These are phyloP conservation scores for Psylliodes chrysocephalus DNA, from an alignment of 2,888 invertebrate species.

Conservation along the genomic window DNA sequence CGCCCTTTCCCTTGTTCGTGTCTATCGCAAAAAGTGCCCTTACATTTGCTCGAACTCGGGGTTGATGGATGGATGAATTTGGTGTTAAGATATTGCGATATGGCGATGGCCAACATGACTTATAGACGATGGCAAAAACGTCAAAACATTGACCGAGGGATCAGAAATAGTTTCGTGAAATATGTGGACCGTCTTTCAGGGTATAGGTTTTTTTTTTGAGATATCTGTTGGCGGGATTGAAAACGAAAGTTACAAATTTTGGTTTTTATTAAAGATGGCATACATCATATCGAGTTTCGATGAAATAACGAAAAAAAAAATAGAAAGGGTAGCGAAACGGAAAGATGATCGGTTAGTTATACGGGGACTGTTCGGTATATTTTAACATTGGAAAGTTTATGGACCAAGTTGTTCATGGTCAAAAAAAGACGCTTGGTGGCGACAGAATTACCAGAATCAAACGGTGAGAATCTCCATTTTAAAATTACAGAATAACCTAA, in stretches of 20 bases:
- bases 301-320: constrained; percentile 17
- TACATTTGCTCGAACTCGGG: constrained; percentile 24
- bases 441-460: too few relatives aligned
- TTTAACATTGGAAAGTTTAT: too few relatives aligned
- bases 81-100: constrained; percentile 44
- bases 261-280: constrained; percentile 21
- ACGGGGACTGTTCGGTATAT: too few relatives aligned
- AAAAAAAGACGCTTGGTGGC: too few relatives aligned
- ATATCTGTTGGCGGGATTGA: constrained; percentile 7
- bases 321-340: too few relatives aligned
- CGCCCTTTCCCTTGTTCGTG: constrained; percentile 23
- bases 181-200: constrained; percentile 26
- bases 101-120: constrained; percentile 38
- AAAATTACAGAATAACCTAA: too few relatives aligned
- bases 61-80: constrained; percentile 40
- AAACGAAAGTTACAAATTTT: constrained; percentile 11
- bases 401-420: too few relatives aligned
- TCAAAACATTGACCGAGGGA: constrained; percentile 35
- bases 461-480: too few relatives aligned
- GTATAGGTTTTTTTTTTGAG: constrained; percentile 8
- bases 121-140: constrained; percentile 37
- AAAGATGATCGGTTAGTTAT: too few relatives aligned
- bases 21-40: constrained; percentile 14
- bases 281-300: constrained; percentile 7
- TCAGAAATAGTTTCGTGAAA: constrained; percentile 31